Conservation (phyloP, 2,797 vertebrate genomes). For the Mycteria americana region DNA sequence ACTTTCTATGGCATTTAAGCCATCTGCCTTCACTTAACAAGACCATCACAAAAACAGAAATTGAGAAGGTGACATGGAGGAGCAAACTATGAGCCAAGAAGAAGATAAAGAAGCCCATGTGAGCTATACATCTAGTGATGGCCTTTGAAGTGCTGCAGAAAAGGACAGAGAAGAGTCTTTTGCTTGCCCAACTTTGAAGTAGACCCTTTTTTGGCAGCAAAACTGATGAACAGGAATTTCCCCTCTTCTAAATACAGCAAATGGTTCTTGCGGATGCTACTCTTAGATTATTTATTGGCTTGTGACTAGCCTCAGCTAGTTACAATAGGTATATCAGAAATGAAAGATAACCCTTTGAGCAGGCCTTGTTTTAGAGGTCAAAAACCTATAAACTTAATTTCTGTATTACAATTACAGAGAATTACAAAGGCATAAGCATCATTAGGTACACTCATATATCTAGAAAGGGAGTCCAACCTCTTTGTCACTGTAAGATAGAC, state of each 20-base stretch:
- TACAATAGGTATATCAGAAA: neutral
- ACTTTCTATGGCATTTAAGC: neutral
- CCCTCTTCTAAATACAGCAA: neutral
- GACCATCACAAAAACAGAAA: neutral
- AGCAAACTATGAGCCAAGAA: neutral
- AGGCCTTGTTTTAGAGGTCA: neutral
- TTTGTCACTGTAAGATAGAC: neutral
- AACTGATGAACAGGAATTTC: neutral
- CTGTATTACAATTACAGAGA: neutral
- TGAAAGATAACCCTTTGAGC: neutral
- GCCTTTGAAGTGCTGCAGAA: neutral
- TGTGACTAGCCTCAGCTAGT: neutral
- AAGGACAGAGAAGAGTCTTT: neutral
- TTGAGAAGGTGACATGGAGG: neutral
- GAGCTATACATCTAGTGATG: neutral
- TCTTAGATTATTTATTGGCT: neutral
- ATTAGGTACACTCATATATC: neutral
- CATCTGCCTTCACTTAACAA: rapidly evolving
- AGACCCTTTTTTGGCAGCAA: neutral
- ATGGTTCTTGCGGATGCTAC: neutral
- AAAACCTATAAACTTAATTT: neutral
- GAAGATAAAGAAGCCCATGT: neutral
- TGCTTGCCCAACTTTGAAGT: neutral
- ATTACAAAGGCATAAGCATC: neutral
- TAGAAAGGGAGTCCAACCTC: neutral